Conservation (phyloP, 2,113 vertebrate genomes). For the Pantherophis guttatus region DNA sequence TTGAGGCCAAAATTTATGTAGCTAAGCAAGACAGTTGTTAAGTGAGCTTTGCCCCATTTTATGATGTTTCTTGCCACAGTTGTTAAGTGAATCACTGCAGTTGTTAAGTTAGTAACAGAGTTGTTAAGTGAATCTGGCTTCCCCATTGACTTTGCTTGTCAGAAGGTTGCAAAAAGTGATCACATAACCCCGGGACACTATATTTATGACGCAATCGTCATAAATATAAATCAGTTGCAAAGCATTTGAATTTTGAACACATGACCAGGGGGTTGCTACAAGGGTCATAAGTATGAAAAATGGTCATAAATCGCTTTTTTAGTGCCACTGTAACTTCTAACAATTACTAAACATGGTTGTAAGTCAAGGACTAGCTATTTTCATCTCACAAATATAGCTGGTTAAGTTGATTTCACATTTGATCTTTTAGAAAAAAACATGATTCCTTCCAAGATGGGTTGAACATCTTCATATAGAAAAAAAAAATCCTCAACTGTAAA, state of each 20-base stretch:
- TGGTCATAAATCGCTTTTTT: no score
- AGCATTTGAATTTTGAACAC: no score
- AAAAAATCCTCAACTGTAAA: background rate
- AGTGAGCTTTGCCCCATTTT: background rate
- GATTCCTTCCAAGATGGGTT: background rate
- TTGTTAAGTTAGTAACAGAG: background rate
- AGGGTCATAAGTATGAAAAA: no score
- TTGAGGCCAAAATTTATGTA: background rate
- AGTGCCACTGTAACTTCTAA: no score
- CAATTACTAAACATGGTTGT: no score
- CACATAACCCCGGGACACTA: no score
- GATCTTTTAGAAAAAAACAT: background rate
- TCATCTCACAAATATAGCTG: background rate
- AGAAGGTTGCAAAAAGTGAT: no score
- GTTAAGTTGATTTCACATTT: background rate
- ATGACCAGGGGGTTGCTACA: no score
- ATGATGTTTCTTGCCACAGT: background rate
- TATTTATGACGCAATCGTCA: no score
- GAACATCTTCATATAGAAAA: background rate
- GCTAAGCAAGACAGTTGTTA: background rate
- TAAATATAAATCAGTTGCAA: no score
- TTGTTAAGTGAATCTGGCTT: background rate
- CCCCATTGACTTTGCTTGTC: no score
- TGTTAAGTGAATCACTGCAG: background rate
- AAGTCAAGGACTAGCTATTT: background rate